Evolutionary conservation across 2,797 vertebrate genomes (phyloP).

Genomic region (Hypotaenidia okinawae): DNA sequence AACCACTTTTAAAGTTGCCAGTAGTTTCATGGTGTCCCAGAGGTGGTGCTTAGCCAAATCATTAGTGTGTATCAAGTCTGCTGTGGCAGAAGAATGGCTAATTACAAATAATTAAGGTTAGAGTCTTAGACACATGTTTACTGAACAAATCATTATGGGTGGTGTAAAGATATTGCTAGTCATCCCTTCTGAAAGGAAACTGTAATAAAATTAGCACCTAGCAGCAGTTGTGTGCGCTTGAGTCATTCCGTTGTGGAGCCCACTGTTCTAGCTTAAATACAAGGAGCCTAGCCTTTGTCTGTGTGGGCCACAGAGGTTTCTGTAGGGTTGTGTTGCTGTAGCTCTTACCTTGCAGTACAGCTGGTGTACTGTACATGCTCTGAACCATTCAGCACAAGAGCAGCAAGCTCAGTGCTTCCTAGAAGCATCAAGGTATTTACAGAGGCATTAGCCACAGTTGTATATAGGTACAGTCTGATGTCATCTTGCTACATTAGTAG

Average conservation of each 20-base stretch:
- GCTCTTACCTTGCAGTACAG: background rate
- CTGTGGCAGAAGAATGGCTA: background rate
- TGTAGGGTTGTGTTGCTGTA: background rate
- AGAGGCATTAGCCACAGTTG: accelerated
- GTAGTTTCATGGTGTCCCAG: background rate
- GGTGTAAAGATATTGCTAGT: background rate
- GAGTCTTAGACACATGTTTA: background rate
- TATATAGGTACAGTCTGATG: background rate
- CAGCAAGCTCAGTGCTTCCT: background rate
- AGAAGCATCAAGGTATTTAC: accelerated
- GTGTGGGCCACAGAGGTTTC: background rate
- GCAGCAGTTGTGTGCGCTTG: background rate
- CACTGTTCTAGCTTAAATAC: background rate
- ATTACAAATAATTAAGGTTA: background rate
- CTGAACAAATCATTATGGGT: background rate
- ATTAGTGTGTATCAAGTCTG: background rate
- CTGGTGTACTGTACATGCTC: accelerated
- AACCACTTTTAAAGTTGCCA: accelerated
- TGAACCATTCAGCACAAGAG: accelerated
- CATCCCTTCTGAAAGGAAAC: background rate
- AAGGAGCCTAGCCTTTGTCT: background rate
- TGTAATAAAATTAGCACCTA: background rate
- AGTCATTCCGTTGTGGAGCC: background rate
- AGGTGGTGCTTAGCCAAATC: background rate
- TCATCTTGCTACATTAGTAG: background rate